phyloP scores from a whole-genome alignment of 1,140 invertebrate species.

The Stenopsyche tienmushanensis region DNA sequence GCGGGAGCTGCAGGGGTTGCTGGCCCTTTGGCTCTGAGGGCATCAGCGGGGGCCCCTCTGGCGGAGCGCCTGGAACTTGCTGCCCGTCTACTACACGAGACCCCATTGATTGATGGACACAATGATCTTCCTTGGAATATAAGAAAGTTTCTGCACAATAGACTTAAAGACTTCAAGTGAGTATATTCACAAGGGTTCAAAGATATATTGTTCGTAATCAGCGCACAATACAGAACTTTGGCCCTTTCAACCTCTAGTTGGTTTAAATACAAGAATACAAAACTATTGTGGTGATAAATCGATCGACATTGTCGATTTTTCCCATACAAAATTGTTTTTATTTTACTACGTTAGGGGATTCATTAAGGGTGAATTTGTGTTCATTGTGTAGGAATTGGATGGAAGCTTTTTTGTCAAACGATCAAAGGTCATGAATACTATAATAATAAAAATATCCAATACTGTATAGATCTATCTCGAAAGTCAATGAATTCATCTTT shows the following conservation, averaged over 20 bases:
- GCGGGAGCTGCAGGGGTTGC: conserved; percentile 67
- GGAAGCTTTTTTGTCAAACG: no score
- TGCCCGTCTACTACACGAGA: conserved; percentile 61
- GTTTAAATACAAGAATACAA: not conserved
- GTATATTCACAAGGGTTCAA: no score
- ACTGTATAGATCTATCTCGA: no score
- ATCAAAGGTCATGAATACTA: no score
- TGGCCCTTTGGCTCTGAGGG: conserved; percentile 64
- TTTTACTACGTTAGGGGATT: no score
- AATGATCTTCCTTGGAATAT: conserved; percentile 92
- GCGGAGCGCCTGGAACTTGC: conserved; percentile 65
- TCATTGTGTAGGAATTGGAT: no score
- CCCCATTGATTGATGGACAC: conserved; percentile 74
- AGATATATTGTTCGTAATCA: not conserved
- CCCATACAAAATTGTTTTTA: no score
- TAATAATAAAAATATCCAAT: no score
- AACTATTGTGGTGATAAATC: no score
- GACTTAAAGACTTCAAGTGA: conserved; percentile 77
- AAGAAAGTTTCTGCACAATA: conserved; percentile 82
- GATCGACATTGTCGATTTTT: no score
- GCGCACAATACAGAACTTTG: not conserved
- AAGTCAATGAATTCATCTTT: no score
- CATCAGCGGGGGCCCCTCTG: conserved; percentile 63
- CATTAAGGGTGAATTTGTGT: no score
- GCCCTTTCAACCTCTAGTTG: not conserved